Percentiles rank a stretch among this genome's conserved stretches.
Evolutionary conservation across 2,113 vertebrate genomes (phyloP).

Genomic region (Poicephalus meyeri): DNA sequence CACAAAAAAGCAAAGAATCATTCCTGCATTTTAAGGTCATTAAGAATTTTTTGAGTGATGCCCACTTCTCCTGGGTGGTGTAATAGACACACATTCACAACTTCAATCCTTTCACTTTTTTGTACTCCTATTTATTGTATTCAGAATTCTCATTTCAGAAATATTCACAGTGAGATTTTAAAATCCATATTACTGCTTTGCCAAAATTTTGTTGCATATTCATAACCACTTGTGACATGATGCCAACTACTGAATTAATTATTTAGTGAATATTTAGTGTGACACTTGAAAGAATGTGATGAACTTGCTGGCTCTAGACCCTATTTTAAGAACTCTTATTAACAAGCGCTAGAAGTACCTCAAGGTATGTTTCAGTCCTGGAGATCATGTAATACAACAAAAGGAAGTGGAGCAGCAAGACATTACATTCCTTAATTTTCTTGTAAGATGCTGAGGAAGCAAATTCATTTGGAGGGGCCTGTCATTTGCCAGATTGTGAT

Average conservation of each 20-base stretch:
- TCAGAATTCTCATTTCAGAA: not conserved
- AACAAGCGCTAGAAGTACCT: not conserved
- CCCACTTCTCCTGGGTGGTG: fast-evolving
- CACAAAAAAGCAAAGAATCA: not conserved
- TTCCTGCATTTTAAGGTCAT: not conserved
- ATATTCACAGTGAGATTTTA: not conserved
- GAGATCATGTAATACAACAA: not conserved
- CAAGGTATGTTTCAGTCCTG: not conserved
- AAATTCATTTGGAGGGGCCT: not conserved
- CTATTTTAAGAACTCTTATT: slow-evolving; percentile 49
- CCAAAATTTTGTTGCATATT: slow-evolving; percentile 5
- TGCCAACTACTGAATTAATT: slow-evolving; percentile 24
- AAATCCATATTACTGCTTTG: not conserved
- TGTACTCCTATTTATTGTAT: not conserved
- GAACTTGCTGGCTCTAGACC: not conserved
- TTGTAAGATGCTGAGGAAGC: not conserved
- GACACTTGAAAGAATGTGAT: slow-evolving; percentile 19
- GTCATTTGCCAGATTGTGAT: not conserved
- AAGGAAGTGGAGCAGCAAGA: not conserved
- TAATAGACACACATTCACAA: not conserved
- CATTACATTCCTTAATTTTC: not conserved
- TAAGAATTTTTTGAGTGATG: not conserved
- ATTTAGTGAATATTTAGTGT: slow-evolving; percentile 26
- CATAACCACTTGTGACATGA: not conserved
- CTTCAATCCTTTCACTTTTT: not conserved